These are phyloP conservation scores for Typhlomys cinereus DNA, from an alignment of 2,113 vertebrate genomes.

Conservation along the genomic window DNA sequence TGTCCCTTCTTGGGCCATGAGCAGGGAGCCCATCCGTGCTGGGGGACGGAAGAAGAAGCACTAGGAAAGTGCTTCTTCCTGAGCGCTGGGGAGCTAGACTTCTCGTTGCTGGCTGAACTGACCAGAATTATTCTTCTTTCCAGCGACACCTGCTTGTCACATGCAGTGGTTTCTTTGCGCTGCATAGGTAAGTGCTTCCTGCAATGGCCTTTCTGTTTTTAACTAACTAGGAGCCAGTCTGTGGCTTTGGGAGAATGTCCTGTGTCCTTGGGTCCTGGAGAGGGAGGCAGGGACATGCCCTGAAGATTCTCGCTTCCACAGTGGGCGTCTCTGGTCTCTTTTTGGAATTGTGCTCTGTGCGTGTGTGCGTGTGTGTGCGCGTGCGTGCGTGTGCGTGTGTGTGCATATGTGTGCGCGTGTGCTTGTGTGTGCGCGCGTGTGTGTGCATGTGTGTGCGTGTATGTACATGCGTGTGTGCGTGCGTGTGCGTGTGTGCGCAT, in stretches of 20 bases:
- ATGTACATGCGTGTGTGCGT: no score
- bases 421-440: no score
- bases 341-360: neutral
- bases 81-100: rapidly evolving
- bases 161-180: conserved; percentile 81
- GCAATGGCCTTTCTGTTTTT: neutral
- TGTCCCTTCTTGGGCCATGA: neutral
- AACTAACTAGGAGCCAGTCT: neutral
- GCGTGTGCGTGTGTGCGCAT: no score
- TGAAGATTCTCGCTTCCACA: rapidly evolving
- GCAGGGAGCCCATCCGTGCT: rapidly evolving
- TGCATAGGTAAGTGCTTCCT: conserved; percentile 82
- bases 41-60: neutral
- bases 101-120: neutral
- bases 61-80: no score
- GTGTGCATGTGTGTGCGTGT: no score
- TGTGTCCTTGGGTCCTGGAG: neutral
- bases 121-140: neutral
- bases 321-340: neutral
- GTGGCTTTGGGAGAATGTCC: rapidly evolving
- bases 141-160: conserved; percentile 80
- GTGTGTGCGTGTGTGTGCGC: no score
- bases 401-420: no score
- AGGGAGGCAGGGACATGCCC: neutral
- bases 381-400: no score